Evolutionary conservation across 2,888 invertebrate species (phyloP).

Genomic region (Hyalella azteca): DNA sequence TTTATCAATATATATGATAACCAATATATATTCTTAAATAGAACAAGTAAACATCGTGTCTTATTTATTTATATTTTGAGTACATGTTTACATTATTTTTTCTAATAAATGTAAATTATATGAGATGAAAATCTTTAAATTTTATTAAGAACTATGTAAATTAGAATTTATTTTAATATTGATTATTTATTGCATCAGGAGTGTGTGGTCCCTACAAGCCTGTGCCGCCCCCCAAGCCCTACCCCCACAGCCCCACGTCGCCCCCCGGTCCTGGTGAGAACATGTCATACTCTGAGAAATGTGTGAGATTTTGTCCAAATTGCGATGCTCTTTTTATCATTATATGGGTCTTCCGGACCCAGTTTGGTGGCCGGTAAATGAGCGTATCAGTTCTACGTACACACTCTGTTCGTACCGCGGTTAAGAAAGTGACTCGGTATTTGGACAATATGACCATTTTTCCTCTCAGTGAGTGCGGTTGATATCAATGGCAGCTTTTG

Average conservation of each 20-base stretch:
- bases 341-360: background rate
- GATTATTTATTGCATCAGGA: background rate
- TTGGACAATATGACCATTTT: too few relatives aligned
- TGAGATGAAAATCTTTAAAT: too few relatives aligned
- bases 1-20: too few relatives aligned
- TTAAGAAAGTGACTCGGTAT: too few relatives aligned
- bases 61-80: too few relatives aligned
- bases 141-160: background rate
- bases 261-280: background rate
- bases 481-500: too few relatives aligned
- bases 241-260: background rate
- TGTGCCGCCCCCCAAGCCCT: constrained; percentile 41
- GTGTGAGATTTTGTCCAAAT: background rate
- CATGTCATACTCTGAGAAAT: background rate
- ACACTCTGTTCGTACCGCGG: background rate
- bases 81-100: too few relatives aligned
- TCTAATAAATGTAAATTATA: too few relatives aligned
- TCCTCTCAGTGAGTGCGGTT: too few relatives aligned
- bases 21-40: too few relatives aligned
- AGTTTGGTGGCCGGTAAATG: background rate
- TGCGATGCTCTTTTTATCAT: background rate
- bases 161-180: background rate
- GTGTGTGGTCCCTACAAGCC: constrained; percentile 33
- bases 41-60: too few relatives aligned
- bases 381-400: background rate